These are phyloP conservation scores for Hyposoter dolosus DNA, from an alignment of 2,888 invertebrate genomes.

Conservation along the genomic window DNA sequence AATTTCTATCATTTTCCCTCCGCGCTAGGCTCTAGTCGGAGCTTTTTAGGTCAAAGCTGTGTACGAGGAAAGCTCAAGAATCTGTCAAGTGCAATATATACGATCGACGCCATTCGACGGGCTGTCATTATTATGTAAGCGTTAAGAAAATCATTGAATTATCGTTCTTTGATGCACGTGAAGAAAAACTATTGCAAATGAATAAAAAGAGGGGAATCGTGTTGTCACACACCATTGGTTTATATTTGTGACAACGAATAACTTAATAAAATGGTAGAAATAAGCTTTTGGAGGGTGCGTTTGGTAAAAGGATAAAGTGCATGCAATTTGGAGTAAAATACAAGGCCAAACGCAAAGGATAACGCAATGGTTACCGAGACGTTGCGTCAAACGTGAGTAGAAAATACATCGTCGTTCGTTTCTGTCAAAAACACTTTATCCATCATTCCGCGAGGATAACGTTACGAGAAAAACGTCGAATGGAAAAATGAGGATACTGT, in stretches of 20 bases:
- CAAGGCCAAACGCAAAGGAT: constrained; percentile 33
- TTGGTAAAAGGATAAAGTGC: neutral
- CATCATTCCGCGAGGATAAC: constrained; percentile 7
- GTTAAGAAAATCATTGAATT: neutral
- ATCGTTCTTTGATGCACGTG: neutral
- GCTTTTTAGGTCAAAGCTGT: neutral
- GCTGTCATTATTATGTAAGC: neutral
- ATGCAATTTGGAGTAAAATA: constrained; percentile 15
- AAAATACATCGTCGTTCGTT: constrained; percentile 38
- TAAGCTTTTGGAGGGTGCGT: neutral
- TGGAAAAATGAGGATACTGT: neutral
- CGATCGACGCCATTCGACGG: neutral
- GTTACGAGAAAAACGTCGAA: neutral
- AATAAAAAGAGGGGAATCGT: neutral
- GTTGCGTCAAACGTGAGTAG: constrained; percentile 55
- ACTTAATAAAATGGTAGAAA: neutral
- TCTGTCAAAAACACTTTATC: constrained; percentile 57
- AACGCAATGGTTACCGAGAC: constrained; percentile 61
- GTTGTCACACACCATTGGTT: constrained; percentile 24
- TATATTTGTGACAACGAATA: constrained; percentile 12
- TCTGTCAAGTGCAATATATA: neutral
- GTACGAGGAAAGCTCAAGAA: neutral
- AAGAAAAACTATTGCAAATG: neutral
- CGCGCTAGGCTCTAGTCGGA: neutral
- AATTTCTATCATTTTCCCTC: neutral